A percentile compares a stretch with the other conserved stretches of the same genome.
Evolutionary conservation across 92 coral and sea anemone species (phyloP).

Genomic region (Phymanthus crucifer): DNA sequence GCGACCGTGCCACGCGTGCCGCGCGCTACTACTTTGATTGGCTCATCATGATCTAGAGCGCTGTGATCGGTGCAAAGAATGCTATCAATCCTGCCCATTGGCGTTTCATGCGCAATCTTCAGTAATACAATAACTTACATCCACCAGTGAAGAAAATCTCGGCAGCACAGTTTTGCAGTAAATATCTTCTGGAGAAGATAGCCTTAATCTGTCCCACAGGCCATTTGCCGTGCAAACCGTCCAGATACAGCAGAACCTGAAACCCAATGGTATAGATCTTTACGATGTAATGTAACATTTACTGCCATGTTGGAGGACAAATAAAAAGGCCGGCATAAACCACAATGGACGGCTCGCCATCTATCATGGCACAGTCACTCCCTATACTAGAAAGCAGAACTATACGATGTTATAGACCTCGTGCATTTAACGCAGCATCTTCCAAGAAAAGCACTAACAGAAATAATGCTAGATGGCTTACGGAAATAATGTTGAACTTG

Average conservation of each 20-base stretch:
- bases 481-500: no score
- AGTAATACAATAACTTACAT: conserved; percentile 54
- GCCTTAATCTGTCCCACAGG: conserved; percentile 92
- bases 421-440: no score
- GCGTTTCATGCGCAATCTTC: background rate
- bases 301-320: background rate
- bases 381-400: no score
- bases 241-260: conserved; percentile 88
- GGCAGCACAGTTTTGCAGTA: conserved; percentile 90
- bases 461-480: no score
- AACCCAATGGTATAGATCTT: conserved; percentile 4
- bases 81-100: no score
- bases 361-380: no score
- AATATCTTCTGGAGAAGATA: conserved; percentile 87
- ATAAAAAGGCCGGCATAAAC: background rate
- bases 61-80: no score
- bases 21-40: background rate
- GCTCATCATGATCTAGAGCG: no score
- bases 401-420: no score
- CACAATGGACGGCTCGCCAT: background rate
- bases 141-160: conserved; percentile 87
- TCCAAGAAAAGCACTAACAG: no score
- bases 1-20: no score
- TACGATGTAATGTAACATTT: background rate
- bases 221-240: conserved; percentile 95